Evolutionary conservation across 2,888 invertebrate species (phyloP).

Genomic region (Ornithoptera priamus): DNA sequence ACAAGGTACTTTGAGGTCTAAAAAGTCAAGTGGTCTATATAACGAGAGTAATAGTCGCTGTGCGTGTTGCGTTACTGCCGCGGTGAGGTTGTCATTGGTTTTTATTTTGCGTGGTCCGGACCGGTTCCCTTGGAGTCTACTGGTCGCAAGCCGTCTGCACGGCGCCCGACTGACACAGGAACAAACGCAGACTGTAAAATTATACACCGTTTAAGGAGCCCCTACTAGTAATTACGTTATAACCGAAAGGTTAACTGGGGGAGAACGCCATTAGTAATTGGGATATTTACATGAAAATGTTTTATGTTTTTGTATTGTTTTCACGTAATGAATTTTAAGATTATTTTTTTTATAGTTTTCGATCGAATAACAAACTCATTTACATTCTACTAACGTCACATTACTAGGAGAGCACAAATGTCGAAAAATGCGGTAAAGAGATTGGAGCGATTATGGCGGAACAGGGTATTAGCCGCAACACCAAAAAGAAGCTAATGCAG

Average conservation of each 20-base stretch:
- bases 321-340: neutral
- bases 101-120: conserved; percentile 14
- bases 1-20: neutral
- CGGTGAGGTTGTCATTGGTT: conserved; percentile 8
- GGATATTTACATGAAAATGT: neutral
- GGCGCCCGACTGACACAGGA: conserved; percentile 12
- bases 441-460: too few relatives aligned
- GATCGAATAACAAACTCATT: neutral
- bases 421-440: too few relatives aligned
- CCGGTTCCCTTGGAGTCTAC: conserved; percentile 15
- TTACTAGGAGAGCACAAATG: too few relatives aligned
- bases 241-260: neutral
- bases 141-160: conserved; percentile 4
- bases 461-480: too few relatives aligned
- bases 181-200: conserved; percentile 1
- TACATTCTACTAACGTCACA: neutral
- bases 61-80: conserved; percentile 4
- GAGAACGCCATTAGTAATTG: neutral
- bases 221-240: neutral
- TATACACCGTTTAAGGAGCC: neutral
- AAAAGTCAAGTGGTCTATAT: conserved; percentile 22
- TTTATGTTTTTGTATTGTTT: neutral
- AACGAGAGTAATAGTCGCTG: conserved; percentile 4
- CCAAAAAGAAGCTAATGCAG: too few relatives aligned
- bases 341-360: neutral